Percentiles rank a stretch among this genome's conserved stretches.
These are phyloP conservation scores for Ectemnius lituratus DNA, from an alignment of 2,888 invertebrate species.

Conservation along the genomic window DNA sequence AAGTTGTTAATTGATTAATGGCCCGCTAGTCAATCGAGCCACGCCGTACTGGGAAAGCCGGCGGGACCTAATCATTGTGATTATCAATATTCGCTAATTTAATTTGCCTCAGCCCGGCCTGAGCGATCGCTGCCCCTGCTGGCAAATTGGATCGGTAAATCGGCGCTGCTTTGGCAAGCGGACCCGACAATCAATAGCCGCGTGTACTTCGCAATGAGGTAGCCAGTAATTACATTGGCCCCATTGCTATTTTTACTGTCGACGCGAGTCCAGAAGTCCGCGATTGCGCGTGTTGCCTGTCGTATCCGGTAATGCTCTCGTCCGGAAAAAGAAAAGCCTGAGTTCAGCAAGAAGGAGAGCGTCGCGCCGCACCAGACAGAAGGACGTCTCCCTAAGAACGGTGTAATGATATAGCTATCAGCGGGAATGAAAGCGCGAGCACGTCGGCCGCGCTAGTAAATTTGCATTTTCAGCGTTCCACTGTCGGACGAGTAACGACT, in stretches of 20 bases:
- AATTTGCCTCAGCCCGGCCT: background rate
- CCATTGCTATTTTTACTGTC: conserved; percentile 7
- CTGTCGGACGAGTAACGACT: conserved; percentile 68
- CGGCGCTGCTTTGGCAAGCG: background rate
- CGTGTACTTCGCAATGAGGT: background rate
- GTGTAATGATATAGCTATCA: too few relatives aligned
- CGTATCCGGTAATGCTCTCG: background rate
- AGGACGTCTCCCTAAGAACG: conserved; percentile 8
- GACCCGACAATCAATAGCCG: background rate
- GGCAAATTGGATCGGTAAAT: conserved; percentile 8
- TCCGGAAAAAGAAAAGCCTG: too few relatives aligned
- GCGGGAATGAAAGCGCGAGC: too few relatives aligned
- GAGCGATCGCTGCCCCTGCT: background rate
- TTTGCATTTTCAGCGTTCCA: conserved; percentile 71
- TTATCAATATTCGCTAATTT: conserved; percentile 1
- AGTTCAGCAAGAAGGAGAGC: too few relatives aligned
- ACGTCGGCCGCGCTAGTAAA: conserved; percentile 61
- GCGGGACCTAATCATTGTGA: background rate
- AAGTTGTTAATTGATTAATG: conserved; percentile 4
- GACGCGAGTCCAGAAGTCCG: background rate
- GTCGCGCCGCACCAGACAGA: too few relatives aligned
- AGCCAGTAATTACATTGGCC: background rate
- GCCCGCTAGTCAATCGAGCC: background rate
- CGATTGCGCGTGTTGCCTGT: background rate
- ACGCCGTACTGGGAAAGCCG: background rate